A percentile compares a stretch with the other conserved stretches of the same genome.
These are phyloP conservation scores for Barypeithes pellucidus DNA, from an alignment of 2,888 invertebrate species.

Conservation along the genomic window DNA sequence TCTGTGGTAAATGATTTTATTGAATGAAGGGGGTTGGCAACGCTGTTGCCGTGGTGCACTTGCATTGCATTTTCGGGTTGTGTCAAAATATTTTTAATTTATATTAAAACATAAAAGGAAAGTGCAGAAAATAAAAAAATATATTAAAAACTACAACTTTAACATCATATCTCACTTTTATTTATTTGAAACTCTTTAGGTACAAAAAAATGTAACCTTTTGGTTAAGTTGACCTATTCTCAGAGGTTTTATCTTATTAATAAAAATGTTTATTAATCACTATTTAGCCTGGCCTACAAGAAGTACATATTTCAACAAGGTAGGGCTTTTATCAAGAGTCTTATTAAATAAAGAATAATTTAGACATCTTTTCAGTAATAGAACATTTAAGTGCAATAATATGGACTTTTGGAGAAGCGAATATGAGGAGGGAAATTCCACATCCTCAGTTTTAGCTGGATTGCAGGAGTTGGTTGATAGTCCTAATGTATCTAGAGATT, in stretches of 20 bases:
- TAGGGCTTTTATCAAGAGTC: not conserved
- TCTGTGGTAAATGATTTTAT: too few species aligned
- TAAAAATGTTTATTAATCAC: slow-evolving; percentile 17
- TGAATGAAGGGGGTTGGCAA: too few species aligned
- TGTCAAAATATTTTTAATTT: slow-evolving; percentile 22
- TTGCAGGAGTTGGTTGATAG: slow-evolving; percentile 36
- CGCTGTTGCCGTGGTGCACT: not conserved
- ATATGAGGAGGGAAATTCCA: slow-evolving; percentile 16
- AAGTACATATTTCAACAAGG: not conserved
- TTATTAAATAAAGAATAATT: not conserved
- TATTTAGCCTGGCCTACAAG: not conserved
- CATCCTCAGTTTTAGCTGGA: slow-evolving; percentile 21
- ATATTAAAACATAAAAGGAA: not conserved
- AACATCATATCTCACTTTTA: not conserved
- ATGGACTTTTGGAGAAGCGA: slow-evolving; percentile 46
- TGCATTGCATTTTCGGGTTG: slow-evolving; percentile 17
- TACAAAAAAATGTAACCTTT: not conserved
- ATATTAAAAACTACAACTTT: not conserved
- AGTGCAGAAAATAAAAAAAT: not conserved
- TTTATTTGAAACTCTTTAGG: not conserved
- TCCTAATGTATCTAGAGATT: slow-evolving; percentile 34
- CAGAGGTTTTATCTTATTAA: not conserved
- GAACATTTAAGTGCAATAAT: slow-evolving; percentile 4
- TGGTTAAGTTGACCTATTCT: slow-evolving; percentile 16
- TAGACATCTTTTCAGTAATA: not conserved